Base-by-base conservation (phyloP, 2,888 invertebrate genomes). In the Eudemis profundana region DNA sequence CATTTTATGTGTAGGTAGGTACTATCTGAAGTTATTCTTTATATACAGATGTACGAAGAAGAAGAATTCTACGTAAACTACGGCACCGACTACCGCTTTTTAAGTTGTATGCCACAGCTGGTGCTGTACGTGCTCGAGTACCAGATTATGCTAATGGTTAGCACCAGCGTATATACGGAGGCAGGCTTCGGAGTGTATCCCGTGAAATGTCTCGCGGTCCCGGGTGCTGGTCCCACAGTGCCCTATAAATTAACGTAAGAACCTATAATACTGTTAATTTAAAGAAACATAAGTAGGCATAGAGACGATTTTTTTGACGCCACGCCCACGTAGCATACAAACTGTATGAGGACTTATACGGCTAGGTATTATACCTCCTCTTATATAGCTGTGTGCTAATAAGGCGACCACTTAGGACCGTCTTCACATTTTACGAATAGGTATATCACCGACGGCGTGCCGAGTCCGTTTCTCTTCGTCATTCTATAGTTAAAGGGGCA, bases 161-260 rank as follows among this genome's bases (percentile, higher is more conserved):
- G 97, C 1, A 97, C 97, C 76, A 95, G 95, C 74, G 95, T 96
- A 29, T 97, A 96, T 76, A 95, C 96, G 46, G 95, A 96, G 85
- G 94, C 96, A 0, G 97, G 96, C 0, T 92, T 98, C 36, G 98
- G 98, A 3, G 95, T 96, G n/a, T 98, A 98, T 83, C 98, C 98
- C 0, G 85, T 85, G 0, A 91, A 87, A 49, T 93, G 94, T 15
- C 86, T 93, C 40, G 93, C 97, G 0, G 82, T 93, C 70, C 93
- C 96, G 49, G 97, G 97, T 0, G 87, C 93, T 56, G 98, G 98
- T 94, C 97, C 98, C 0, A 93, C 95, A 75, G 83, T 72, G 83
- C 94, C 77, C 90, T 92, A 75, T 15, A 78, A 82, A 57, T 66
- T 83, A 7, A 76, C 76, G 85, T 86, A 73, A 81, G 83, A 74